Evolutionary conservation across 2,113 vertebrate species (phyloP).

Genomic region (Nanorana parkeri): DNA sequence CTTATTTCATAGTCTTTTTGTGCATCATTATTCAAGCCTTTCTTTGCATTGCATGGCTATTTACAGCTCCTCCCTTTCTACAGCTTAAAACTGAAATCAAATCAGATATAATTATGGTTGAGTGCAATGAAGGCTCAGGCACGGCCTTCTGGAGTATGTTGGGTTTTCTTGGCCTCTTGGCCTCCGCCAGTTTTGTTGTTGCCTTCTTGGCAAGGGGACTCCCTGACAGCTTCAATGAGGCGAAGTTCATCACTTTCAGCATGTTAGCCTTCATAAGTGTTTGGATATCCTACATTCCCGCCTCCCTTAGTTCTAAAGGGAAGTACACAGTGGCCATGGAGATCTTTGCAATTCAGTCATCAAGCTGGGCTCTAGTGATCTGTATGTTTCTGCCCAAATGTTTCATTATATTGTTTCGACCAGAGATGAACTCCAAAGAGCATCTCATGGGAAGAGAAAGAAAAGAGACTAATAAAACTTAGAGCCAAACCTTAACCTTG

Average conservation of each 20-base stretch:
- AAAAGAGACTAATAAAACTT: neutral
- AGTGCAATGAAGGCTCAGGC: slow-evolving; percentile 56
- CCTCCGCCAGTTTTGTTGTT: slow-evolving; percentile 46
- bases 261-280: slow-evolving; percentile 53
- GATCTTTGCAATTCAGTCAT: slow-evolving; percentile 55
- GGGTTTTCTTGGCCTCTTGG: slow-evolving; percentile 44
- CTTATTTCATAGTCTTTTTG: slow-evolving; percentile 11
- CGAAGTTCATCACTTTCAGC: slow-evolving; percentile 59
- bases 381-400: slow-evolving; percentile 14
- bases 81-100: slow-evolving; percentile 22
- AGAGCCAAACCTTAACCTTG: too few species aligned
- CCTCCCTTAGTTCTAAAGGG: slow-evolving; percentile 60
- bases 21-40: slow-evolving; percentile 47
- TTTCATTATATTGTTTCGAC: slow-evolving; percentile 55
- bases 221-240: slow-evolving; percentile 57
- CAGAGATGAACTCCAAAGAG: slow-evolving; percentile 43
- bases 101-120: slow-evolving; percentile 36
- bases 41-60: slow-evolving; percentile 52
- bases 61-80: slow-evolving; percentile 46
- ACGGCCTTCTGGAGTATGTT: slow-evolving; percentile 44
- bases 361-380: slow-evolving; percentile 55
- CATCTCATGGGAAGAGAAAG: slow-evolving; percentile 23
- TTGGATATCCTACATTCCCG: slow-evolving; percentile 56
- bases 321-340: slow-evolving; percentile 55
- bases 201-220: slow-evolving; percentile 57